A percentile compares a stretch with the other conserved stretches of the same genome.
phyloP scores from a whole-genome alignment of 2,888 invertebrate species.

The Dynastes hyllus region DNA sequence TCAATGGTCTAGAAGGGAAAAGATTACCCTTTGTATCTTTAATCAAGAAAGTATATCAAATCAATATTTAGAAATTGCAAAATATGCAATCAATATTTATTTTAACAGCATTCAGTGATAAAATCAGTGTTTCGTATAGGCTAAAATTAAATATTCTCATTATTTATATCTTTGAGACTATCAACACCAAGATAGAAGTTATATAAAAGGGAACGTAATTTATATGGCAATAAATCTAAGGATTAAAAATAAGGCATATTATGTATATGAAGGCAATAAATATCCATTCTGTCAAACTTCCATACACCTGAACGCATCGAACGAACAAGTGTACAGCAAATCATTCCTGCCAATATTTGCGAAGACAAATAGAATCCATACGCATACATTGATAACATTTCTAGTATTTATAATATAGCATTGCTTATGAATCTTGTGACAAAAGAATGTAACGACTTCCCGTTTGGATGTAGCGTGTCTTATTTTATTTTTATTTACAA shows the following conservation, averaged over 20 bases:
- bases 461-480: neutral
- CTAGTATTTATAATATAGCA: neutral
- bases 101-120: neutral
- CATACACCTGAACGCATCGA: neutral
- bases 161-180: neutral
- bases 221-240: slow-evolving; percentile 12
- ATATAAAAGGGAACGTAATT: slow-evolving; percentile 14
- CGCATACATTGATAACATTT: slow-evolving; percentile 7
- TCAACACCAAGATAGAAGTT: slow-evolving; percentile 9
- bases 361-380: slow-evolving; percentile 13
- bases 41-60: too few species aligned
- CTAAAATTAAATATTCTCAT: slow-evolving; percentile 5
- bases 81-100: slow-evolving; percentile 13
- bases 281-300: slow-evolving; percentile 20
- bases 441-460: neutral
- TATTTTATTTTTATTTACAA: slow-evolving; percentile 1
- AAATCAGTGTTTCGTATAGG: slow-evolving; percentile 2
- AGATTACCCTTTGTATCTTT: too few species aligned
- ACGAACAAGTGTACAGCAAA: slow-evolving; percentile 13
- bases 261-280: slow-evolving; percentile 21
- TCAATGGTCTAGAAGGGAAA: too few species aligned
- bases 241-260: slow-evolving; percentile 12
- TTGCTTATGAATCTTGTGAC: neutral
- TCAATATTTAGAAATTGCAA: too few species aligned
- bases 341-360: slow-evolving; percentile 23